A percentile compares a stretch with the other conserved stretches of the same genome.
These are phyloP conservation scores for Odontomachus brunneus DNA, from an alignment of 1,140 invertebrate genomes.

Conservation along the genomic window DNA sequence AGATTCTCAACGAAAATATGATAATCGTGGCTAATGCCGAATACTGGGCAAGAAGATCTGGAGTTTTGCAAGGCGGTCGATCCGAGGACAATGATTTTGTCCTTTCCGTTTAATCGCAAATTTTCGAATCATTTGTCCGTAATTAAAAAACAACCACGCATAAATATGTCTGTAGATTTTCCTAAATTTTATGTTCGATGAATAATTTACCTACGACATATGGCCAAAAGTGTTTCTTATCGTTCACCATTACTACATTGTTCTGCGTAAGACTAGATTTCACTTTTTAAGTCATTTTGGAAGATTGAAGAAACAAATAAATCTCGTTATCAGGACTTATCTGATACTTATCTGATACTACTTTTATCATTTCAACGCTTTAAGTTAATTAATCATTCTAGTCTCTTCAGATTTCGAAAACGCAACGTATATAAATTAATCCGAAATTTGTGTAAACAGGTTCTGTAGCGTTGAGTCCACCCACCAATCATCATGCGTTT, in stretches of 20 bases:
- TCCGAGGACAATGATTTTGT: constrained; percentile 57
- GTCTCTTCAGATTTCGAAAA: constrained; percentile 26
- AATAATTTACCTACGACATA: not conserved
- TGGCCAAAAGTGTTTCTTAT: constrained; percentile 38
- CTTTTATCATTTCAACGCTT: not conserved
- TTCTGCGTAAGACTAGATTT: constrained; percentile 22
- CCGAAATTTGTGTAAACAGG: constrained; percentile 72
- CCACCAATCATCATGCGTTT: constrained; percentile 67
- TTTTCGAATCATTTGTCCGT: constrained; percentile 41
- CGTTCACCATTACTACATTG: not conserved
- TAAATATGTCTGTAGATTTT: constrained; percentile 40
- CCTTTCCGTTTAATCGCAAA: constrained; percentile 50
- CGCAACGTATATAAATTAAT: constrained; percentile 69
- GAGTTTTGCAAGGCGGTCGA: constrained; percentile 58
- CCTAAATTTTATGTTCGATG: constrained; percentile 14
- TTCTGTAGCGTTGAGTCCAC: constrained; percentile 69
- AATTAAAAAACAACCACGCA: too few species aligned
- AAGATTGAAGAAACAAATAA: not conserved
- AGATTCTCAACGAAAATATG: constrained; percentile 84
- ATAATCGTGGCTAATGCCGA: constrained; percentile 84
- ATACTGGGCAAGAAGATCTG: constrained; percentile 46
- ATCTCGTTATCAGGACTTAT: constrained; percentile 1
- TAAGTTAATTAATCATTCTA: not conserved
- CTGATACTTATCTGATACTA: not conserved
- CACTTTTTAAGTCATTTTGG: not conserved